Conservation (phyloP, 1,140 invertebrate species). For the Lutraria rhynchaena region DNA sequence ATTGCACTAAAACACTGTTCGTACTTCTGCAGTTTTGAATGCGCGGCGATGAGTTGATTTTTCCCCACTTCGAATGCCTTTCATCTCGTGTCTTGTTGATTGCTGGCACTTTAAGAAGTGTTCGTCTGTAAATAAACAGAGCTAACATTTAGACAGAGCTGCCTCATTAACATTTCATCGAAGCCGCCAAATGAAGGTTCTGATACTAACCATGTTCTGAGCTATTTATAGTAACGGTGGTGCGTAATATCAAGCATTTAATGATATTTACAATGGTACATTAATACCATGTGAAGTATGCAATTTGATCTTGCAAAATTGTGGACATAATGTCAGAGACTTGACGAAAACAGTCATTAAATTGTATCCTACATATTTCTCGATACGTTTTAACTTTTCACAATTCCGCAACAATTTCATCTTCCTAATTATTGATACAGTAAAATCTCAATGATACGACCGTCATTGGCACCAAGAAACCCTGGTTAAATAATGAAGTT, state of each 20-base stretch:
- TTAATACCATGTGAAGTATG: too few species aligned
- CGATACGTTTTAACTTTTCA: too few species aligned
- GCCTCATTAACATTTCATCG: conserved; percentile 55
- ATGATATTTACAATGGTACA: too few species aligned
- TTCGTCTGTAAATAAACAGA: conserved; percentile 52
- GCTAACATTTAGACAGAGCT: conserved; percentile 43
- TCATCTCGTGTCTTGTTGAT: neutral
- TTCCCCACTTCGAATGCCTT: neutral
- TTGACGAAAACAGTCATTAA: too few species aligned
- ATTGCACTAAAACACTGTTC: neutral
- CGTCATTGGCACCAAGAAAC: too few species aligned
- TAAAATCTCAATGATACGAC: too few species aligned
- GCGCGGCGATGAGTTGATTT: neutral
- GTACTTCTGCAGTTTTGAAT: neutral
- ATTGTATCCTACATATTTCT: too few species aligned
- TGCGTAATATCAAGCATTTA: neutral
- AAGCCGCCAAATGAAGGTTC: conserved; percentile 38
- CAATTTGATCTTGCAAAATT: too few species aligned
- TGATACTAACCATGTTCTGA: conserved; percentile 44
- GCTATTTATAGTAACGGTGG: conserved; percentile 6
- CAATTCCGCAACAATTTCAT: too few species aligned
- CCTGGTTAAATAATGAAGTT: too few species aligned
- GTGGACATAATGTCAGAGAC: too few species aligned
- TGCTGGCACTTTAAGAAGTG: conserved; percentile 26
- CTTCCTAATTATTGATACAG: too few species aligned